These are phyloP conservation scores for Drosophila arawakana DNA, from an alignment of 1,140 invertebrate species.

Conservation along the genomic window DNA sequence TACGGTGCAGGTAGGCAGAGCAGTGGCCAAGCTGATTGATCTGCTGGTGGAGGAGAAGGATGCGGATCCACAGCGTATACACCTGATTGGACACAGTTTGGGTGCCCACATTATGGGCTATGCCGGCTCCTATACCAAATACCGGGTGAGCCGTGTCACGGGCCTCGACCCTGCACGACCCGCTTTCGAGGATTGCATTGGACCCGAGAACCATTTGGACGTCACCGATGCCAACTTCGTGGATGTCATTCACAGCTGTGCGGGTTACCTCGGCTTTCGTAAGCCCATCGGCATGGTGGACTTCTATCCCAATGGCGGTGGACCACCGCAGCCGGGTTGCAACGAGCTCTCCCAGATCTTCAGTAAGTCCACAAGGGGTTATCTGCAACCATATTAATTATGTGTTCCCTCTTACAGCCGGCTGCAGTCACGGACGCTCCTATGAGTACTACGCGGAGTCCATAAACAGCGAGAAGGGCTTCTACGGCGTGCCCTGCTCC, in stretches of 20 bases:
- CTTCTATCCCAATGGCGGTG: conserved; percentile 93
- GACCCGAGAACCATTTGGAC: conserved; percentile 87
- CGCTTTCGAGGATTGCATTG: conserved; percentile 87
- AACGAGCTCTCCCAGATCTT: conserved; percentile 85
- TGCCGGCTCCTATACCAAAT: conserved; percentile 87
- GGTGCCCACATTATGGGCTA: conserved; percentile 96
- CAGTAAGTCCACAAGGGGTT: conserved; percentile 76
- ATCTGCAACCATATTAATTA: conserved; percentile 84
- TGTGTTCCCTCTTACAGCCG: conserved; percentile 85
- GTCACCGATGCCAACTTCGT: conserved; percentile 90
- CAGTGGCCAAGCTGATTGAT: conserved; percentile 87
- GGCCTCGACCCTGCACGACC: conserved; percentile 92
- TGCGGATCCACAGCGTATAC: conserved; percentile 85
- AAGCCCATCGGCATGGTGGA: conserved; percentile 89
- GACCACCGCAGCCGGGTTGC: conserved; percentile 90
- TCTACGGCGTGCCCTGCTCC: conserved; percentile 87
- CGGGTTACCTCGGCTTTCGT: conserved; percentile 87
- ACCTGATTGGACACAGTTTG: conserved; percentile 93
- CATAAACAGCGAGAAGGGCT: conserved; percentile 86
- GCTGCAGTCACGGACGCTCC: conserved; percentile 90
- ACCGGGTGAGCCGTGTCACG: conserved; percentile 87
- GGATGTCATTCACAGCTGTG: conserved; percentile 91
- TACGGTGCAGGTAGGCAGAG: conserved; percentile 87
- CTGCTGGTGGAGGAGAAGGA: conserved; percentile 86
- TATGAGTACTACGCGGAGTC: conserved; percentile 89